Percentiles rank a stretch among this genome's conserved stretches.
phyloP scores from a whole-genome alignment of 2,797 vertebrate genomes.

The Galagoides demidoff region DNA sequence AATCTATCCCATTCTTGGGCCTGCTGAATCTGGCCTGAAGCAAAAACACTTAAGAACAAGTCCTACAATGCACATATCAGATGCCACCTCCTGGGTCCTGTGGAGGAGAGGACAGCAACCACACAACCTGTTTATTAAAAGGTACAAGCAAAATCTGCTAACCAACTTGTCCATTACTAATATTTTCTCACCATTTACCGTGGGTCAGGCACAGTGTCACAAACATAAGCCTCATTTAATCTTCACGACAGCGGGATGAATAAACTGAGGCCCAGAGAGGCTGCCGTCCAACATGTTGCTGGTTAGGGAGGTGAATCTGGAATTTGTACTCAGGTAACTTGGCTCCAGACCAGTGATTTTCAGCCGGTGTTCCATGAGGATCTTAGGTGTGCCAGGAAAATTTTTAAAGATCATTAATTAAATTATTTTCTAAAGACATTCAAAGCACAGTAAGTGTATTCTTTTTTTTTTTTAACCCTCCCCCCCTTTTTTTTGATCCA shows the following conservation, averaged over 20 bases:
- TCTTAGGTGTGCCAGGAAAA: too few relatives aligned
- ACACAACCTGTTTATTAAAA: not conserved
- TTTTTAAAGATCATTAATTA: too few relatives aligned
- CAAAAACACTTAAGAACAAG: not conserved
- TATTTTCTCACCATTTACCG: rapidly evolving
- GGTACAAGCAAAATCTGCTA: not conserved
- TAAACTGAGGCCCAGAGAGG: not conserved
- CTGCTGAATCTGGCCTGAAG: not conserved
- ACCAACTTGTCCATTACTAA: too few relatives aligned
- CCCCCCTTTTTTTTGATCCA: too few relatives aligned
- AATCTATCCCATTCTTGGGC: not conserved
- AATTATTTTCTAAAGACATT: too few relatives aligned
- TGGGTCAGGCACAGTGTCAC: not conserved
- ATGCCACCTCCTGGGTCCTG: rapidly evolving
- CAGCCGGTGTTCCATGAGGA: too few relatives aligned
- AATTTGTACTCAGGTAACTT: too few relatives aligned
- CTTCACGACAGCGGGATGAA: not conserved
- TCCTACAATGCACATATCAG: not conserved
- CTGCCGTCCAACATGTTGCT: rapidly evolving
- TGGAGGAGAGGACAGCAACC: rapidly evolving
- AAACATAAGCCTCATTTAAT: rapidly evolving
- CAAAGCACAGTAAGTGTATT: too few relatives aligned
- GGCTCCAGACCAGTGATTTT: not conserved
- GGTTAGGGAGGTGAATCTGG: rapidly evolving
- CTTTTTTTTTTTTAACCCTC: too few relatives aligned